Evolutionary conservation across 2,888 invertebrate genomes (phyloP), one percentile per base, ranked within the genome.

Genomic region (Ectemnius continuus): DNA sequence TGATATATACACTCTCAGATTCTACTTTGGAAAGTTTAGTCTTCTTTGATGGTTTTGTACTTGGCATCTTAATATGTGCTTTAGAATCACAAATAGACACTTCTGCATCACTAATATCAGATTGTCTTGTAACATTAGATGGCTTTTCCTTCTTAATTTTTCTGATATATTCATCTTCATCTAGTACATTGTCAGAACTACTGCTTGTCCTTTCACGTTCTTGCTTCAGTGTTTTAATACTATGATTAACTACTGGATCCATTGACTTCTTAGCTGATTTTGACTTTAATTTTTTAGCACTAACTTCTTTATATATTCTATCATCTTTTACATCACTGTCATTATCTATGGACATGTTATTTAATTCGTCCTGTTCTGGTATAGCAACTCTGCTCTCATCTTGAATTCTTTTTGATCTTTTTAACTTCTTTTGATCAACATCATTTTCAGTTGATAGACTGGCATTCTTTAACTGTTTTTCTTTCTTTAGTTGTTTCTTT

Each of bases 371-470:
- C 45, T 57, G 13, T 4, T n/a, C 16, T 36, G 5, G 36, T n/a
- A 46, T 67, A 57, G 5, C 23, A 36, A 4, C 66, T 64, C 13
- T 20, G 26, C 16, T 18, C 11, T 11, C 48, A 23, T 18, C 2
- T 2, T 75, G 64, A 16, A n/a, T 5, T 61, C 47, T 18, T 46
- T 64, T 70, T 14, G 11, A n/a, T 1, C 57, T 66, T 28, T 66
- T 75, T 16, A 14, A 18, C 16, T 1, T 18, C 18, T 69, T 47
- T 13, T 58, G 61, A 0, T 23, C 52, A 8, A 74, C 66, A 48
- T 61, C 60, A 18, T 20, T 46, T 26, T 59, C 52, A 1, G 1
- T 5, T 52, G 16, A 52, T 13, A 52, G 16, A 16, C 5, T 16
- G 52, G 5, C 8, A 52, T 52, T 16, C n/a, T 52, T 52, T 4